Percentiles rank a stretch among this genome's conserved stretches.
Evolutionary conservation across 1,140 invertebrate species (phyloP).

Genomic region (Hylaeus anthracinus): DNA sequence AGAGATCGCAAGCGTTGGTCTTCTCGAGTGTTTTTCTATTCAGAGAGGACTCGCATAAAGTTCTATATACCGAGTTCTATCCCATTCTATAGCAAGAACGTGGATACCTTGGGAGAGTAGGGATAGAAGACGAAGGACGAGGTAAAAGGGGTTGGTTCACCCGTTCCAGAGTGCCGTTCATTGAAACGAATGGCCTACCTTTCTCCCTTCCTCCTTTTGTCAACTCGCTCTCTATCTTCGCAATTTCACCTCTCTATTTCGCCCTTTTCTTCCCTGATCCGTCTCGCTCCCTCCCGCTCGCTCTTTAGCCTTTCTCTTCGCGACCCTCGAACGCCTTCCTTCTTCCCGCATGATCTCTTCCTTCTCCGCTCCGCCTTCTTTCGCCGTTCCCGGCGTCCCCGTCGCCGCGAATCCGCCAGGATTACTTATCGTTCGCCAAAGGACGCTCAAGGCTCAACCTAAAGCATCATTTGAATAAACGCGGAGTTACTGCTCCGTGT

Average conservation of each 20-base stretch:
- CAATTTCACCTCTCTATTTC: constrained; percentile 23
- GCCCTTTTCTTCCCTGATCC: neutral
- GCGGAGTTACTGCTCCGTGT: constrained; percentile 69
- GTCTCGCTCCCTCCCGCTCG: neutral
- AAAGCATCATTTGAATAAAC: constrained; percentile 78
- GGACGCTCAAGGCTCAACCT: constrained; percentile 68
- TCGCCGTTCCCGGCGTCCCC: constrained; percentile 31
- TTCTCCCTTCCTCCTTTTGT: constrained; percentile 60
- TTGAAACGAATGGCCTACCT: constrained; percentile 76
- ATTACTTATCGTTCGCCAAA: constrained; percentile 73
- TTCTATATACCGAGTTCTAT: constrained; percentile 70
- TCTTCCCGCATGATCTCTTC: constrained; percentile 37
- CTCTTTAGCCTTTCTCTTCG: constrained; percentile 2
- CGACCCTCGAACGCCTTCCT: constrained; percentile 43
- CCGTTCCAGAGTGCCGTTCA: constrained; percentile 70
- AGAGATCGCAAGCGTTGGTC: constrained; percentile 58
- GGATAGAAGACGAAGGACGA: constrained; percentile 53
- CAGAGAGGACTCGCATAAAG: constrained; percentile 72
- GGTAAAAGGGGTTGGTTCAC: constrained; percentile 57
- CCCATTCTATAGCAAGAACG: constrained; percentile 66
- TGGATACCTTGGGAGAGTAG: constrained; percentile 48
- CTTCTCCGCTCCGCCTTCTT: constrained; percentile 21
- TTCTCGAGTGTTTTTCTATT: constrained; percentile 77
- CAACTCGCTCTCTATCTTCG: constrained; percentile 45
- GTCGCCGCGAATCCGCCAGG: constrained; percentile 57